Conservation (phyloP, 2,113 vertebrate genomes). For the Kryptolebias marmoratus region DNA sequence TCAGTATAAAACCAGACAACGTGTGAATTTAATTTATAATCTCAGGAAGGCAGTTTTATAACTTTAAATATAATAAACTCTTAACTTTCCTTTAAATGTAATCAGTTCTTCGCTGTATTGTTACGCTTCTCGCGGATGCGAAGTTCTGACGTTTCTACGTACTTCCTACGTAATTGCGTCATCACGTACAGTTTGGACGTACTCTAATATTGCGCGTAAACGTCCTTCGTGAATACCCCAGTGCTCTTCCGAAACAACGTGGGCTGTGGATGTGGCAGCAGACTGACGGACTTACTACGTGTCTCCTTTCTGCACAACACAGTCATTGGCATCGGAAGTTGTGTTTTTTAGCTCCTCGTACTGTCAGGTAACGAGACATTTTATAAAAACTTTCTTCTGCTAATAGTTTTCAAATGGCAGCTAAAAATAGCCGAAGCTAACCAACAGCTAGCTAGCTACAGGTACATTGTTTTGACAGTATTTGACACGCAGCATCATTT, state of each 20-base stretch:
- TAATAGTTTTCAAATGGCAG: not conserved
- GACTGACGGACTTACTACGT: conserved; percentile 37
- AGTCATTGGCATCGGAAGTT: not conserved
- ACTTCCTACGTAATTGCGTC: too few species aligned
- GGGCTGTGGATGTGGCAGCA: conserved; percentile 75
- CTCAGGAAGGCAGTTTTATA: too few species aligned
- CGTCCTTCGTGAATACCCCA: conserved; percentile 31
- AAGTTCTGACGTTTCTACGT: too few species aligned
- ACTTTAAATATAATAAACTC: too few species aligned
- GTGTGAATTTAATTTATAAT: too few species aligned
- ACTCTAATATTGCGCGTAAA: conserved; percentile 11
- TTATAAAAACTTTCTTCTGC: not conserved
- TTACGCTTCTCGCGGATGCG: too few species aligned
- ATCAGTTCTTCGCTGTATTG: too few species aligned
- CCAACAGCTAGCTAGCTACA: conserved; percentile 39
- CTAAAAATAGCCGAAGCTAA: conserved; percentile 45
- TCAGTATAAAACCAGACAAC: too few species aligned
- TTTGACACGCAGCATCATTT: not conserved
- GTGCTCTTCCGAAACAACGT: conserved; percentile 35
- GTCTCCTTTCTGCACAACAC: conserved; percentile 30
- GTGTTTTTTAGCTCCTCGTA: not conserved
- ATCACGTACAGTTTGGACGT: too few species aligned
- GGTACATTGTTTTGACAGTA: conserved; percentile 14
- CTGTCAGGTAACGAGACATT: conserved; percentile 21
- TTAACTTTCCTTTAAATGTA: too few species aligned